phyloP scores from a whole-genome alignment of 2,888 invertebrate genomes.

The Drosophila affinis region DNA sequence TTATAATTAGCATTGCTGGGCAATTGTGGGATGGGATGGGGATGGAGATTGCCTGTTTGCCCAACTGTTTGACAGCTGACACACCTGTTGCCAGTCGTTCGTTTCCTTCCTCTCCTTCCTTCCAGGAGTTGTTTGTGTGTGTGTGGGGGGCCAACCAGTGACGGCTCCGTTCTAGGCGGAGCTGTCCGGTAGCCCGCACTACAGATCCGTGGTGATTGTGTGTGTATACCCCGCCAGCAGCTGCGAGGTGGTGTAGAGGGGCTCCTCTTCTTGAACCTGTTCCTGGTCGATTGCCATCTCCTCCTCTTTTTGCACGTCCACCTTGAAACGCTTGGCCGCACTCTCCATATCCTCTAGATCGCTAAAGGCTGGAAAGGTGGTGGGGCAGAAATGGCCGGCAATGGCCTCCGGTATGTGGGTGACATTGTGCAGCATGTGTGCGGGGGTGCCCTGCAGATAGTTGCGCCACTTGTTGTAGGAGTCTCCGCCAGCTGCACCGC shows the following conservation, averaged over 20 bases:
- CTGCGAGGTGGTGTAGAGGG: conserved; percentile 37
- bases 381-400: conserved; percentile 79
- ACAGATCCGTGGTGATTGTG: conserved; percentile 65
- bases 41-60: conserved; percentile 8
- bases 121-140: too few relatives aligned
- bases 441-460: conserved; percentile 75
- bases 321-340: conserved; percentile 75
- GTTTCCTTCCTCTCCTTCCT: not conserved
- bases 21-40: conserved; percentile 10
- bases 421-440: conserved; percentile 74
- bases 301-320: conserved; percentile 42
- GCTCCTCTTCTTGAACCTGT: conserved; percentile 6
- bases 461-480: conserved; percentile 78
- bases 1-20: conserved; percentile 32
- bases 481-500: conserved; percentile 21
- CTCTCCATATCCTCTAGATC: conserved; percentile 73
- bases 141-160: not conserved
- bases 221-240: conserved; percentile 46
- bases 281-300: too few relatives aligned
- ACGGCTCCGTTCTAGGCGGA: conserved; percentile 55
- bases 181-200: conserved; percentile 37
- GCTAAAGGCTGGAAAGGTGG: conserved; percentile 74
- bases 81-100: conserved; percentile 70
- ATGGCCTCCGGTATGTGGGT: conserved; percentile 80
- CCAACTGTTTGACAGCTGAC: conserved; percentile 51